Evolutionary conservation across 2,888 invertebrate genomes (phyloP), one percentile per base, ranked within the genome.

Genomic region (Thera britannica): DNA sequence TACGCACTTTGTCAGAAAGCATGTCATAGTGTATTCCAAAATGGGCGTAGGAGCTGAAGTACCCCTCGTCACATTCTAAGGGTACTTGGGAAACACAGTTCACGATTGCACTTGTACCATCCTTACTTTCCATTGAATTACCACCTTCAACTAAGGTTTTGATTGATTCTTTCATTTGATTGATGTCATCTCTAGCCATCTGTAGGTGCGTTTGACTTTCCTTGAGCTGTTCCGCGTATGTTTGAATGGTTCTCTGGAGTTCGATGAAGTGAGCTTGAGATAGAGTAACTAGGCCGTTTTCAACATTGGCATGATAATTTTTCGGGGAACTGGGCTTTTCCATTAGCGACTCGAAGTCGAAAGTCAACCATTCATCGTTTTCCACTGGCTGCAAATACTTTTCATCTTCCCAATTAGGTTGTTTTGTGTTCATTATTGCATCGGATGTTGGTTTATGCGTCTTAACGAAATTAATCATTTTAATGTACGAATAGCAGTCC

Each of bases 21-120:
- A 99, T 99, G 82, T 98, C 98, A 83, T 97, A 96, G 89, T 99
- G 99, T 80, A 98, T 98, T 35, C 96, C 96, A 89, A 97, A 98
- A 90, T 98, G 98, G 61, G 97, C 96, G 82, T 98, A 98, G 2
- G 97, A 97, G 80, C 94, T 96, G 75, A 97, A 97, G 86, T 97
- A 97, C 58, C 96, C 95, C 77, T 95, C 96, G 83, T 98, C 98
- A 77, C 95, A 95, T 77, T 95, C 94, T 59, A 95, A 81, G 58
- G 95, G 94, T 57, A 95, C 89, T 77, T 94, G 89, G 7, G 88
- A 87, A 0, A 90, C 90, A 80, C 90, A 89, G 72, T 92, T 90
- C 0, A 86, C 81, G 35, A 84, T 77, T 23, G 73, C 23, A 23
- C 23, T 70, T 35, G 76, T 67, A 55, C 77, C 76, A 1, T 83